phyloP scores from a whole-genome alignment of 2,113 vertebrate species.

The Vimba vimba region DNA sequence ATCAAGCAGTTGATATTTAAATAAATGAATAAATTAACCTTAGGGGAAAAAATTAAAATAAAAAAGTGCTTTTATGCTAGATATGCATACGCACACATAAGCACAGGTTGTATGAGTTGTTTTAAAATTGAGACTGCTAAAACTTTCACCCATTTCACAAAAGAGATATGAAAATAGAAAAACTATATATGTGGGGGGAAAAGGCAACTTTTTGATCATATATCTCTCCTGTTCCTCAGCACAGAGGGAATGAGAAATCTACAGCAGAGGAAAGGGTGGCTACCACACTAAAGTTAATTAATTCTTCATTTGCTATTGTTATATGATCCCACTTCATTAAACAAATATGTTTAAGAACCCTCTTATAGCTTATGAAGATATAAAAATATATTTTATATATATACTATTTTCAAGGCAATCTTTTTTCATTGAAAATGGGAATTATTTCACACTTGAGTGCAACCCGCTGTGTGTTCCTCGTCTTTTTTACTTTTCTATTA shows the following conservation, averaged over 20 bases:
- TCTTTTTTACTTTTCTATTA: conserved; percentile 51
- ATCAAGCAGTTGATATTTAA: no score
- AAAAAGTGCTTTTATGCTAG: neutral
- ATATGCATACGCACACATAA: neutral
- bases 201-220: neutral
- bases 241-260: neutral
- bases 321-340: neutral
- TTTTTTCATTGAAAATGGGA: conserved; percentile 29
- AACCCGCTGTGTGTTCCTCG: conserved; percentile 1
- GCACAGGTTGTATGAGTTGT: no score
- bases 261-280: neutral
- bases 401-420: neutral
- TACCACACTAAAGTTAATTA: neutral
- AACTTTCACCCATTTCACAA: neutral
- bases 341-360: conserved; percentile 17
- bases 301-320: neutral
- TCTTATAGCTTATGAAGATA: neutral
- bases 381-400: neutral
- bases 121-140: neutral
- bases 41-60: neutral
- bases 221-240: neutral
- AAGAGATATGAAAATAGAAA: neutral
- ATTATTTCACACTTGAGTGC: conserved; percentile 49
- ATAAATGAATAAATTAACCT: neutral
- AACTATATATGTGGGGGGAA: neutral